Percentiles rank a stretch among this genome's conserved stretches.
Evolutionary conservation across 2,797 vertebrate species (phyloP).

Genomic region (Chelidonichthys spinosus): DNA sequence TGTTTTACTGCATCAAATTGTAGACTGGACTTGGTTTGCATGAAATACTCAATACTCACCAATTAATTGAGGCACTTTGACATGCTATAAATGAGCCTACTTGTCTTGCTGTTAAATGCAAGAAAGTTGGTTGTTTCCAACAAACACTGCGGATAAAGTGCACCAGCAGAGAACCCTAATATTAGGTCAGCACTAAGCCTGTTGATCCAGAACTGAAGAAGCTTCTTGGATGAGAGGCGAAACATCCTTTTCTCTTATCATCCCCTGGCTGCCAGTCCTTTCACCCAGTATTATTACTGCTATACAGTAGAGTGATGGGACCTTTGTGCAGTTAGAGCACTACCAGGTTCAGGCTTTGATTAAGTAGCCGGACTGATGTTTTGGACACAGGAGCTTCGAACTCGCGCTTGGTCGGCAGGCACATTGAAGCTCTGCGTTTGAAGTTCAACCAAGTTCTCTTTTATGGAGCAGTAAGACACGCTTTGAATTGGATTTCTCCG

Average conservation of each 20-base stretch:
- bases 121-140: neutral
- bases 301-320: neutral
- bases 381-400: slow-evolving; percentile 28
- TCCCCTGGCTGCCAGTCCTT: neutral
- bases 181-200: neutral
- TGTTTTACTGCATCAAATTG: slow-evolving; percentile 13
- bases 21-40: neutral
- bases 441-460: slow-evolving; percentile 30
- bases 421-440: slow-evolving; percentile 10
- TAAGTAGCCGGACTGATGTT: slow-evolving; percentile 15
- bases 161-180: neutral
- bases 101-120: slow-evolving; percentile 11
- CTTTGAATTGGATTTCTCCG: slow-evolving; percentile 26
- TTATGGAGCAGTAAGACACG: slow-evolving; percentile 28
- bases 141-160: neutral
- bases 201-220: neutral
- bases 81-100: neutral
- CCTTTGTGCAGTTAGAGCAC: neutral
- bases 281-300: neutral
- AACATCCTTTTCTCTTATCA: too few relatives aligned
- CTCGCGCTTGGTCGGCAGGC: neutral
- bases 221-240: too few relatives aligned
- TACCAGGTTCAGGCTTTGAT: slow-evolving; percentile 25
- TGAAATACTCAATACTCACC: neutral
- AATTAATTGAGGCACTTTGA: neutral